Percentiles rank a stretch among this genome's conserved stretches.
Conservation (phyloP, 2,888 invertebrate genomes). For the Anticlea derivata region DNA sequence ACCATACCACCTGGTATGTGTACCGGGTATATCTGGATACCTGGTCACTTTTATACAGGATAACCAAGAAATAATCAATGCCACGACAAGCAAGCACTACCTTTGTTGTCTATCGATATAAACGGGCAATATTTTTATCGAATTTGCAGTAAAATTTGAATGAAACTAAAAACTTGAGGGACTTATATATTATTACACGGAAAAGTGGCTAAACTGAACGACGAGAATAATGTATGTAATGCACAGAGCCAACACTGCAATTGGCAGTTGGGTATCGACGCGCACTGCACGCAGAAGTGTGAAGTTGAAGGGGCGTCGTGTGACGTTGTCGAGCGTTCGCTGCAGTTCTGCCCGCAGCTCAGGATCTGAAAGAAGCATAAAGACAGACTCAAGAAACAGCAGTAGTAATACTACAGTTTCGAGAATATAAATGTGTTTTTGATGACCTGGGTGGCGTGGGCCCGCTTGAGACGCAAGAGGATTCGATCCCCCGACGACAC, state of each 20-base stretch:
- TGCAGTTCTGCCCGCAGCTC: constrained; percentile 3
- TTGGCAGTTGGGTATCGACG: constrained; percentile 6
- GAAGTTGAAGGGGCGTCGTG: constrained; percentile 6
- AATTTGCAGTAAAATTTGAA: too few relatives aligned
- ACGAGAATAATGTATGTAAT: constrained; percentile 10
- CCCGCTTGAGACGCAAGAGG: too few relatives aligned
- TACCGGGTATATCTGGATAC: too few relatives aligned
- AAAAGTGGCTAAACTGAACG: constrained; percentile 2
- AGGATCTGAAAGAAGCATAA: constrained; percentile 1
- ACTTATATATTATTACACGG: neutral
- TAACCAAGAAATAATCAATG: too few relatives aligned
- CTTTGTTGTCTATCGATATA: too few relatives aligned
- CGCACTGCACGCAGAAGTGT: neutral
- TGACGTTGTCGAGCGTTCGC: neutral
- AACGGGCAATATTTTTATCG: too few relatives aligned
- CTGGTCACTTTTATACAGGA: too few relatives aligned
- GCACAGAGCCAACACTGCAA: neutral
- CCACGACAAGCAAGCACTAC: too few relatives aligned
- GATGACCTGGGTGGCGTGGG: neutral
- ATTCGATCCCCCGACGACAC: too few relatives aligned
- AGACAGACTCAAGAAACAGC: neutral
- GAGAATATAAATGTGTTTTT: neutral
- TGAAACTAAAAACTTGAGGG: too few relatives aligned
- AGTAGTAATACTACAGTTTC: neutral
- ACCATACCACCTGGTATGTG: too few relatives aligned